Conservation (phyloP, 1,140 invertebrate species). For the Araneus ventricosus region DNA sequence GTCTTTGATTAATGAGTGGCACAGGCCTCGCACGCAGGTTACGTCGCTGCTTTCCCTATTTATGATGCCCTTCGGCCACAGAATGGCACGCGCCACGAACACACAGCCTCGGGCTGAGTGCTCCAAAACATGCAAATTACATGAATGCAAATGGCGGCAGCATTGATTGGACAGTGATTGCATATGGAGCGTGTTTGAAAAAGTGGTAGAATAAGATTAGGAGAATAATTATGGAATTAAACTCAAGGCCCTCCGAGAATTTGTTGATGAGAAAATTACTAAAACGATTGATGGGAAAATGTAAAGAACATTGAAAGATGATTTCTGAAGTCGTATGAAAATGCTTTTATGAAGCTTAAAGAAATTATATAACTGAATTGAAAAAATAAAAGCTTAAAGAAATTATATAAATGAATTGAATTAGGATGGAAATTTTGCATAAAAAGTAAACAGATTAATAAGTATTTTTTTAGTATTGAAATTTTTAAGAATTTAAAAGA, state of each 20-base stretch:
- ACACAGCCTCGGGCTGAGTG: not conserved
- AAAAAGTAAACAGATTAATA: too few relatives aligned
- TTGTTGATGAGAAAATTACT: not conserved
- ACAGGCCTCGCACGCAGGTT: constrained; percentile 30
- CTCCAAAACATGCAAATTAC: not conserved
- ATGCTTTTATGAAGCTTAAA: too few relatives aligned
- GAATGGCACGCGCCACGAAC: constrained; percentile 39
- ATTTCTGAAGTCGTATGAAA: too few relatives aligned
- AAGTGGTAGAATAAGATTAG: not conserved
- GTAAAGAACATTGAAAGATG: too few relatives aligned
- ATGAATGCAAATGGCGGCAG: not conserved
- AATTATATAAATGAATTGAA: too few relatives aligned
- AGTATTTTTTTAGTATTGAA: too few relatives aligned
- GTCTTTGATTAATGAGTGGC: constrained; percentile 42
- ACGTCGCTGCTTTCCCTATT: constrained; percentile 11
- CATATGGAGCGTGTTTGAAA: not conserved
- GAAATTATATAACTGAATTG: too few relatives aligned
- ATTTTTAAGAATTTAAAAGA: too few relatives aligned
- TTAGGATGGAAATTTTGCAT: too few relatives aligned
- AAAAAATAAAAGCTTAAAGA: too few relatives aligned
- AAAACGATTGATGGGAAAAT: too few relatives aligned
- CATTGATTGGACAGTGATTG: not conserved
- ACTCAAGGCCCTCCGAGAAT: not conserved
- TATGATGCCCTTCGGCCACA: constrained; percentile 22
- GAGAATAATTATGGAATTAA: not conserved